Evolutionary conservation across 2,888 invertebrate species (phyloP).

Genomic region (Panzeria rudis): DNA sequence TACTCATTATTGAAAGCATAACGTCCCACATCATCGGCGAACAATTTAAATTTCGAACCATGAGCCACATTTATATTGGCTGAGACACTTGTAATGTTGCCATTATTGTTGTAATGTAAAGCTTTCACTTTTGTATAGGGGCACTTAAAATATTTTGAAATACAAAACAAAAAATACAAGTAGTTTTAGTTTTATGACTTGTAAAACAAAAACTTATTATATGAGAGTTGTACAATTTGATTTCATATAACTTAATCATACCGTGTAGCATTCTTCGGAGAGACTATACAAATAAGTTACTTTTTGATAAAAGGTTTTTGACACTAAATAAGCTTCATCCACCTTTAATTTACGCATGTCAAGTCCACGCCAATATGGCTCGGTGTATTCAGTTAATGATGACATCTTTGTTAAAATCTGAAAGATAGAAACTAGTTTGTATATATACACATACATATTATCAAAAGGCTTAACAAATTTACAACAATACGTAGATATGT

Average conservation of each 20-base stretch:
- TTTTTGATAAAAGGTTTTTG: conserved; percentile 79
- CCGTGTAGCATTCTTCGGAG: conserved; percentile 89
- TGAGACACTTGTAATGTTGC: conserved; percentile 74
- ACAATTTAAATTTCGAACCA: conserved; percentile 86
- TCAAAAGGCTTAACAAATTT: not conserved
- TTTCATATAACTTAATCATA: conserved; percentile 83
- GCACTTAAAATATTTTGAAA: conserved; percentile 84
- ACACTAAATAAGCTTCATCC: conserved; percentile 88
- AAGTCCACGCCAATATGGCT: conserved; percentile 85
- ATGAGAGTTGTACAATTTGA: not conserved
- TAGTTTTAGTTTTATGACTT: too few relatives aligned
- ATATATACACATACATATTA: not conserved
- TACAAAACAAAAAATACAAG: not conserved
- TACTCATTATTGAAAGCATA: conserved; percentile 83
- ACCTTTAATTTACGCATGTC: conserved; percentile 86
- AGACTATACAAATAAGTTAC: conserved; percentile 87
- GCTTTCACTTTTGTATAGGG: conserved; percentile 86
- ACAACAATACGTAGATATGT: too few relatives aligned
- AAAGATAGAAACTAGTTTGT: conserved; percentile 1
- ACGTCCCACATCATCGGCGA: conserved; percentile 84
- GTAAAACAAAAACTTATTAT: too few relatives aligned
- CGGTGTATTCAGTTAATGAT: conserved; percentile 85
- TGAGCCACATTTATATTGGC: conserved; percentile 85
- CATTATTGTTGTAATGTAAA: conserved; percentile 68
- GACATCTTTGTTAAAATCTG: conserved; percentile 78